These are phyloP conservation scores for Callyntrura sp. DNA, from an alignment of 2,888 invertebrate genomes.

Conservation along the genomic window DNA sequence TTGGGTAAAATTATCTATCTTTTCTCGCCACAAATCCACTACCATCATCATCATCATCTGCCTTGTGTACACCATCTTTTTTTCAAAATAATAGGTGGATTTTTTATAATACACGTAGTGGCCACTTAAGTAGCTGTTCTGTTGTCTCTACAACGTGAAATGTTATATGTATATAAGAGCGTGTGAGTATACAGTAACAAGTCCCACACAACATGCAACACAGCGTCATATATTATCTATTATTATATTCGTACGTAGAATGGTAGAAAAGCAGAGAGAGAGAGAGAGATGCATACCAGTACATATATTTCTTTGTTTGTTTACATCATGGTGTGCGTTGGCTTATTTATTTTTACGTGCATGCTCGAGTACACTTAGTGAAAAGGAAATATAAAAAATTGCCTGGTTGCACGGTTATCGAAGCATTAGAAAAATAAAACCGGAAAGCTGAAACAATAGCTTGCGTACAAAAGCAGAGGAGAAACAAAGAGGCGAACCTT, in stretches of 20 bases:
- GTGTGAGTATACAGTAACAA: background rate
- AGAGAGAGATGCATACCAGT: background rate
- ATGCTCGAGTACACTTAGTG: slow-evolving; percentile 34
- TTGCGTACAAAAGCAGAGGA: too few species aligned
- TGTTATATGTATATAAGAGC: background rate
- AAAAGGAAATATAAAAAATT: slow-evolving; percentile 48
- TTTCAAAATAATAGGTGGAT: background rate
- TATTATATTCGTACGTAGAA: too few species aligned
- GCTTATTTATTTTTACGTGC: slow-evolving; percentile 23
- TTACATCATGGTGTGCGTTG: background rate
- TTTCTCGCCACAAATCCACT: slow-evolving; percentile 2
- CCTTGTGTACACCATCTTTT: background rate
- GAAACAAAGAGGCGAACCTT: background rate
- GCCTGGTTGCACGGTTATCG: slow-evolving; percentile 48
- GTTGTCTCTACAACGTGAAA: background rate
- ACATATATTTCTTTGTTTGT: background rate
- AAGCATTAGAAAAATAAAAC: background rate
- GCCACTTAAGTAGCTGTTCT: background rate
- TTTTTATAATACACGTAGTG: background rate
- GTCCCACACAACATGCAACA: background rate
- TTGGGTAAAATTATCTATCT: background rate
- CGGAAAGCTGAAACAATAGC: background rate
- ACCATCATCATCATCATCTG: background rate
- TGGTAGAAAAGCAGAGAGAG: background rate
- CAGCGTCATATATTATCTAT: too few species aligned